Evolutionary conservation across 2,888 invertebrate species (phyloP).

Genomic region (Epirrita christyi): DNA sequence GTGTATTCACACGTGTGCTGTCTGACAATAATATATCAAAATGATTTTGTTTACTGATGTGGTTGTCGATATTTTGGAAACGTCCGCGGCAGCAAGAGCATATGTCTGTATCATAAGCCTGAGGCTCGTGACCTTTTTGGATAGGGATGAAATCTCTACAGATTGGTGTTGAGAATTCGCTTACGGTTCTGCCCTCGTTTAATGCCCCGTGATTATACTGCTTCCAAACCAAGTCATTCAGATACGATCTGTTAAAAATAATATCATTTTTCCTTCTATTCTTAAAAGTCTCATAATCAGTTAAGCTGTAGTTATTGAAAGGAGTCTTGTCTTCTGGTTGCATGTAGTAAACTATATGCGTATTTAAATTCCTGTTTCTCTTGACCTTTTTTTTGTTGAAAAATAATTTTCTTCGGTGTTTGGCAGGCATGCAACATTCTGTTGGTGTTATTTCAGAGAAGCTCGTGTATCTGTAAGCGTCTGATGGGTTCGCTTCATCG

Average conservation of each 20-base stretch:
- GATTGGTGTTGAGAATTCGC: slow-evolving; percentile 63
- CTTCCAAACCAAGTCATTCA: slow-evolving; percentile 54
- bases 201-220: slow-evolving; percentile 57
- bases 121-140: not conserved
- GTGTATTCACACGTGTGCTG: slow-evolving; percentile 26
- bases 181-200: slow-evolving; percentile 52
- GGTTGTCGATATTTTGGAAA: slow-evolving; percentile 63
- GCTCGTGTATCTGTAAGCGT: slow-evolving; percentile 3
- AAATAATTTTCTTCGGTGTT: slow-evolving; percentile 23
- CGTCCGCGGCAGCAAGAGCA: slow-evolving; percentile 65
- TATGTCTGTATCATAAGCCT: slow-evolving; percentile 52
- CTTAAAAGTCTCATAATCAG: slow-evolving; percentile 18
- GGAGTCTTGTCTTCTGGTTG: slow-evolving; percentile 25
- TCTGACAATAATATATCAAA: slow-evolving; percentile 24
- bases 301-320: slow-evolving; percentile 18
- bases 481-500: not conserved
- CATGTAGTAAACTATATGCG: slow-evolving; percentile 33
- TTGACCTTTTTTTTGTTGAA: slow-evolving; percentile 24
- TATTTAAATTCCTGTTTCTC: slow-evolving; percentile 28
- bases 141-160: slow-evolving; percentile 43
- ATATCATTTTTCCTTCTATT: slow-evolving; percentile 10
- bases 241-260: slow-evolving; percentile 42
- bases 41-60: slow-evolving; percentile 38
- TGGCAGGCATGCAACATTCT: slow-evolving; percentile 8
- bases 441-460: slow-evolving; percentile 17